Evolutionary conservation across 2,797 vertebrate species (phyloP), one percentile per base, ranked within the genome.

Genomic region (Gadopsis bispinosus): DNA sequence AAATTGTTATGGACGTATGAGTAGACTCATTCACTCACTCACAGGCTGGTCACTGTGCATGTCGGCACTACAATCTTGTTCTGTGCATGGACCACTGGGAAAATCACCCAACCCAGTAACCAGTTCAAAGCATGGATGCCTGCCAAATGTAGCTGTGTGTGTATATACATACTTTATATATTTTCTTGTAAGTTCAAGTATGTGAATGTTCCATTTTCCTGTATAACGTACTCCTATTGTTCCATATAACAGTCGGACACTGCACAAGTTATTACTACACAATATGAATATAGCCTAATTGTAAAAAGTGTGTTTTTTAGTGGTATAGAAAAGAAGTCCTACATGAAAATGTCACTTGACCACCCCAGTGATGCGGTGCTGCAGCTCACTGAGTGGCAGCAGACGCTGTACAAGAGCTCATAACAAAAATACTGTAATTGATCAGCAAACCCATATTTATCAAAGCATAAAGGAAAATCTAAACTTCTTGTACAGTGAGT

Each of bases 51-150:
- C 45, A n/a, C 33, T 16, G 31, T 6, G 31, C 16, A 26, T 17
- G 66, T 73, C 14, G 1, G 22, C 60, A 26, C 16, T 67, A 31
- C 37, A 50, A 48, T 64, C 63, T 41, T 9, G 13, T 69, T 47
- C 54, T 69, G 22, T 17, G 1, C 53, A 55, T 26, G 31, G 55
- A 59, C 45, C 55, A 50, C 26, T 19, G 22, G 55, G 72, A 48
- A 59, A 47, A 60, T 68, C 47, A 75, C 58, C 79, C 41, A 83
- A 37, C 71, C 37, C 62, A 77, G 35, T 53, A 56, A 69, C 69
- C 51, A 58, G 76, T 75, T 65, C 73, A 54, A 63, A 4, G 41
- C 64, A 61, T 60, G 71, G 59, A 56, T 72, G 62, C 14, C 7
- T 64, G 71, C 43, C 60, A 79, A 66, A 73, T 35, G 59, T 3